phyloP scores from a whole-genome alignment of 1,140 invertebrate species.

The Nylanderia fulva region DNA sequence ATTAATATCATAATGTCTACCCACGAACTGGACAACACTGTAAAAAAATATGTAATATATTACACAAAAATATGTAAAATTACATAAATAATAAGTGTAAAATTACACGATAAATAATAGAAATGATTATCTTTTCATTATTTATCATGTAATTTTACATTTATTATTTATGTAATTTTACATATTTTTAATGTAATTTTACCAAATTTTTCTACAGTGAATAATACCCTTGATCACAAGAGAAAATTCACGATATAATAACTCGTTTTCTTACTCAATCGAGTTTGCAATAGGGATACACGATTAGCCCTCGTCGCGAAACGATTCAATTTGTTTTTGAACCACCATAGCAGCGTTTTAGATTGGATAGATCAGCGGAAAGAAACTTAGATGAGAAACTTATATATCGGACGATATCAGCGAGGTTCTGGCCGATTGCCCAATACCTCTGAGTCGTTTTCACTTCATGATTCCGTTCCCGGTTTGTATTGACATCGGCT shows the following conservation, averaged over 20 bases:
- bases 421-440: constrained; percentile 66
- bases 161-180: too few species aligned
- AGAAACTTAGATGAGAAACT: constrained; percentile 56
- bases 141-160: too few species aligned
- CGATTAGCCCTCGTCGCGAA: background rate
- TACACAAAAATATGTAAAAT: too few species aligned
- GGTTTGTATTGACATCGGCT: constrained; percentile 68
- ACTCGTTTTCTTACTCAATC: background rate
- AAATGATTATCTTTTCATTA: too few species aligned
- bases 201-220: too few species aligned
- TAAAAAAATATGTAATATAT: too few species aligned
- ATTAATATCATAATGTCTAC: background rate
- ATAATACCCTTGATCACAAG: background rate
- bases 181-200: too few species aligned
- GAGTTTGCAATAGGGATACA: background rate
- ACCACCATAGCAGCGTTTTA: constrained; percentile 12
- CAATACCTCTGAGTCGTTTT: constrained; percentile 70
- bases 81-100: too few species aligned
- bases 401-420: constrained; percentile 68
- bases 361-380: constrained; percentile 7
- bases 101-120: too few species aligned
- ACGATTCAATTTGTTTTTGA: constrained; percentile 29
- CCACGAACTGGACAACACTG: background rate
- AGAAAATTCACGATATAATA: background rate
- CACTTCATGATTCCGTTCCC: constrained; percentile 66